A percentile compares a stretch with the other conserved stretches of the same genome.
Evolutionary conservation across 2,888 invertebrate genomes (phyloP).

Genomic region (Aporophyla lueneburgensis): DNA sequence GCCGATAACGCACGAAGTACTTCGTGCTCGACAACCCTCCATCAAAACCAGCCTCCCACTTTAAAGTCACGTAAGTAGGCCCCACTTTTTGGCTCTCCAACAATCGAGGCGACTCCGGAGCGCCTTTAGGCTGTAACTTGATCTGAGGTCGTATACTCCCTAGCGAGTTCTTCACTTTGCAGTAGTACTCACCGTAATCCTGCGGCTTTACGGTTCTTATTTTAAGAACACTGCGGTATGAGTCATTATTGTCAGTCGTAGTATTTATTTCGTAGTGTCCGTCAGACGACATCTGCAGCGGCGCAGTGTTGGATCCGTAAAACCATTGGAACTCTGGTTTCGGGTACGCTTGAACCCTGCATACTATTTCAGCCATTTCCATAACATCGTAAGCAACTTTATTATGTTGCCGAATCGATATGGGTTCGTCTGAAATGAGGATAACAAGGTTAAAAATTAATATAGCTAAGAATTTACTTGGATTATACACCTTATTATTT

Average conservation of each 20-base stretch:
- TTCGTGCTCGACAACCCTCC: slow-evolving; percentile 97
- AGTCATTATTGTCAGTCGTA: slow-evolving; percentile 95
- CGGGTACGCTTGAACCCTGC: slow-evolving; percentile 97
- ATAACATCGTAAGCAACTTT: slow-evolving; percentile 96
- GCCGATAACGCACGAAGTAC: slow-evolving; percentile 95
- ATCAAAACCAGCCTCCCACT: slow-evolving; percentile 97
- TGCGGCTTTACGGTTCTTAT: slow-evolving; percentile 94
- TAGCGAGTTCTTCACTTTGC: slow-evolving; percentile 95
- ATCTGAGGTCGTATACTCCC: slow-evolving; percentile 95
- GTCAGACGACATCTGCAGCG: slow-evolving; percentile 94
- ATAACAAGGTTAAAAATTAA: slow-evolving; percentile 34
- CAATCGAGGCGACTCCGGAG: slow-evolving; percentile 95
- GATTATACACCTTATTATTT: slow-evolving; percentile 9
- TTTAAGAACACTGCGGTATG: slow-evolving; percentile 94
- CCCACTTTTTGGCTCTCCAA: slow-evolving; percentile 94
- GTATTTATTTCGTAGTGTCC: slow-evolving; percentile 96
- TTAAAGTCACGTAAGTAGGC: slow-evolving; percentile 94
- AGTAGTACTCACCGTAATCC: slow-evolving; percentile 98
- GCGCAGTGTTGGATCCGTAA: slow-evolving; percentile 94
- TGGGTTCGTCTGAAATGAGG: slow-evolving; percentile 93
- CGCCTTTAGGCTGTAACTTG: slow-evolving; percentile 95
- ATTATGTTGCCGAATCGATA: slow-evolving; percentile 95
- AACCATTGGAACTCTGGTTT: slow-evolving; percentile 98
- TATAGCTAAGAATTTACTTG: not conserved
- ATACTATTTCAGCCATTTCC: slow-evolving; percentile 96